Evolutionary conservation across 2,797 vertebrate species (phyloP).

Genomic region (Zalophus californianus): DNA sequence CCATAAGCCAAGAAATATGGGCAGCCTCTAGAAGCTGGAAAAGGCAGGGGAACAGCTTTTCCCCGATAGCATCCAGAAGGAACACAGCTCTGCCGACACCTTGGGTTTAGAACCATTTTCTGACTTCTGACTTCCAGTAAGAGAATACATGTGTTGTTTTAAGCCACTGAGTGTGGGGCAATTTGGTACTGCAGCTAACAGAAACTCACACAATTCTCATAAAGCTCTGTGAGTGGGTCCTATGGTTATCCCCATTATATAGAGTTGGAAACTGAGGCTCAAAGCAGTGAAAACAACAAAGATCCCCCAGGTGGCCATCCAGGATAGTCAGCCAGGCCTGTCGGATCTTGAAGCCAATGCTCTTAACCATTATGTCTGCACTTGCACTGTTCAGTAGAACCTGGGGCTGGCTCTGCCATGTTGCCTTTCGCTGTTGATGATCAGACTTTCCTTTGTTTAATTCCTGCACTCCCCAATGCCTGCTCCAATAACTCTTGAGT

Average conservation of each 20-base stretch:
- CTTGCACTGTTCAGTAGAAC: neutral
- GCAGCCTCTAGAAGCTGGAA: too few species aligned
- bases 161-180: neutral
- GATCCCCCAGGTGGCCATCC: neutral
- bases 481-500: neutral
- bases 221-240: neutral
- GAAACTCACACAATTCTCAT: neutral
- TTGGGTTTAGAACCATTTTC: too few species aligned
- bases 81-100: too few species aligned
- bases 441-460: neutral
- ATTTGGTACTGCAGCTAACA: neutral
- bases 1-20: too few species aligned
- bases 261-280: constrained; percentile 1
- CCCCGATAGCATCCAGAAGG: too few species aligned
- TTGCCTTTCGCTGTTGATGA: neutral
- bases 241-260: neutral
- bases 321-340: neutral
- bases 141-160: neutral
- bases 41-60: too few species aligned
- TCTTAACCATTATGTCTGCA: neutral
- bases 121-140: too few species aligned
- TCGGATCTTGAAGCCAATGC: neutral
- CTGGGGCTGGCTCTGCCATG: neutral
- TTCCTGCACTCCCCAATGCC: neutral
- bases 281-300: neutral